phyloP scores from a whole-genome alignment of 2,113 vertebrate species.

The Sigmodon hispidus region DNA sequence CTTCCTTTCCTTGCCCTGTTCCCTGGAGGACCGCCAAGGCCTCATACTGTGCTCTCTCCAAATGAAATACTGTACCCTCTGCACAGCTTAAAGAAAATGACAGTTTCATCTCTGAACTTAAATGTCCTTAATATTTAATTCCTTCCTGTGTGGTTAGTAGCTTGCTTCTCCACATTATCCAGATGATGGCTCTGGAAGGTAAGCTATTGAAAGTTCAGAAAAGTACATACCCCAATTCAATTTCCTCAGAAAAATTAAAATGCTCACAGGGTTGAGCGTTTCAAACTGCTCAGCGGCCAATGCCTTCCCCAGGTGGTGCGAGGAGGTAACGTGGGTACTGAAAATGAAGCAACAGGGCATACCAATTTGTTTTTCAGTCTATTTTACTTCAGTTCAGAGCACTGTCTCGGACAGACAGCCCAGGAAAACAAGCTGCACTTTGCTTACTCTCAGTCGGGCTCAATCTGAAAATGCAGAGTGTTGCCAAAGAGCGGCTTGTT shows the following conservation, averaged over 20 bases:
- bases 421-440: conserved; percentile 82
- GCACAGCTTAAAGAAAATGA: conserved; percentile 54
- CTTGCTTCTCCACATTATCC: conserved; percentile 70
- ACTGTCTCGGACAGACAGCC: conserved; percentile 76
- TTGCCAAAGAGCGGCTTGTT: conserved; percentile 52
- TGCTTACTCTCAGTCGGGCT: conserved; percentile 66
- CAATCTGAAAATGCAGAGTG: conserved; percentile 75
- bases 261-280: conserved; percentile 65
- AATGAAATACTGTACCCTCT: conserved; percentile 20
- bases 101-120: conserved; percentile 67
- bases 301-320: conserved; percentile 60
- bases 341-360: conserved; percentile 65
- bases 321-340: conserved; percentile 76
- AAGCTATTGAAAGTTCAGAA: conserved; percentile 73
- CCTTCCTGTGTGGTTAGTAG: conserved; percentile 63
- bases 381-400: conserved; percentile 85
- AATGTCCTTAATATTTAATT: conserved; percentile 75
- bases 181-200: conserved; percentile 75
- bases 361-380: conserved; percentile 87
- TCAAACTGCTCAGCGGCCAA: conserved; percentile 76
- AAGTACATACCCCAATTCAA: conserved; percentile 76
- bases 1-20: not conserved
- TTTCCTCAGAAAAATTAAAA: conserved; percentile 81
- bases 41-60: not conserved
- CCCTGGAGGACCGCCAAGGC: not conserved